Percentiles rank a stretch among this genome's conserved stretches.
Evolutionary conservation across 2,113 vertebrate species (phyloP).

Genomic region (Onychorhynchus coronatus): DNA sequence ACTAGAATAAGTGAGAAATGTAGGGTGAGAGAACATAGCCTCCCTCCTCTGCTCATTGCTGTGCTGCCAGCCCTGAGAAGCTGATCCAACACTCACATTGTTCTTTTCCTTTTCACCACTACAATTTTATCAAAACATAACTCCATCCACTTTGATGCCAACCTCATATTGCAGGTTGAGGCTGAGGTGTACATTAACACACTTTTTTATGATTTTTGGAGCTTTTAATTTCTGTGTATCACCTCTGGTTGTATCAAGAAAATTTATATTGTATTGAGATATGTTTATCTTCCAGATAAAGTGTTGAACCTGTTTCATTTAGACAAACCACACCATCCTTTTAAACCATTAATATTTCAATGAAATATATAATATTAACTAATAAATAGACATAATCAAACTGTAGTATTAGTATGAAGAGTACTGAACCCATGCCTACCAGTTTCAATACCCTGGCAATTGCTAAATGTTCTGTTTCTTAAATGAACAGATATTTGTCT

Average conservation of each 20-base stretch:
- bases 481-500: not conserved
- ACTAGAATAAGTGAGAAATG: not conserved
- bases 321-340: not conserved
- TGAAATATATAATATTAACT: not conserved
- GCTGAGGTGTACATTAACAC: not conserved
- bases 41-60: too few relatives aligned
- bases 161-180: not conserved
- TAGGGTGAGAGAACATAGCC: fast-evolving
- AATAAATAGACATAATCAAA: not conserved
- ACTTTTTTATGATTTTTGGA: not conserved
- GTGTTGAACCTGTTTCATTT: not conserved
- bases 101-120: not conserved
- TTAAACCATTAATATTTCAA: not conserved
- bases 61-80: not conserved
- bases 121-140: not conserved
- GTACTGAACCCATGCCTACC: not conserved
- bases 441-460: not conserved
- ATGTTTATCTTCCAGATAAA: not conserved
- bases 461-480: not conserved
- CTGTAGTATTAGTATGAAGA: not conserved
- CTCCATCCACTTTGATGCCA: not conserved
- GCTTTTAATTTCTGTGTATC: not conserved
- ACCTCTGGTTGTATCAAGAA: not conserved
- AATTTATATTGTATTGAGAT: not conserved
- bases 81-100: not conserved